Evolutionary conservation across 2,888 invertebrate species (phyloP).

Genomic region (Drosophila imparisetae): DNA sequence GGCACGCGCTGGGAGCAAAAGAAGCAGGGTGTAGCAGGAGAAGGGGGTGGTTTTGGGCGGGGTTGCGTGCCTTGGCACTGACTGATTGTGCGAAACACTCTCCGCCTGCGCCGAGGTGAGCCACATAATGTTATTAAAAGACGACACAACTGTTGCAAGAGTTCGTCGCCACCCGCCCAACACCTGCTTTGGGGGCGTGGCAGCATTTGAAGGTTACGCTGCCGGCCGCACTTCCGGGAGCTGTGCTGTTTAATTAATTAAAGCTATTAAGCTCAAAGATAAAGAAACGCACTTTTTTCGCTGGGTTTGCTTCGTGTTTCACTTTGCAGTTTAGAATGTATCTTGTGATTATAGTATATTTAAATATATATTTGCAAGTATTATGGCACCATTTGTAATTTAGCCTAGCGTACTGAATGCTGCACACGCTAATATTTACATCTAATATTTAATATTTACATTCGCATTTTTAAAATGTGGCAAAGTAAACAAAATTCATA

Average conservation of each 20-base stretch:
- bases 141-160: constrained; percentile 52
- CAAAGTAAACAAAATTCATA: not conserved
- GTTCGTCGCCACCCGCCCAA: constrained; percentile 37
- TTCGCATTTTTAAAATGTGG: not conserved
- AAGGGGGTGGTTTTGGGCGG: not conserved
- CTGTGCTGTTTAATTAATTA: constrained; percentile 77
- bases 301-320: constrained; percentile 1
- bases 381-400: constrained; percentile 29
- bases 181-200: constrained; percentile 5
- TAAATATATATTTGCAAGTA: constrained; percentile 7
- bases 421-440: not conserved
- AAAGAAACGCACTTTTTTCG: constrained; percentile 45
- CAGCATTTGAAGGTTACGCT: constrained; percentile 4
- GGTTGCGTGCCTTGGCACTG: constrained; percentile 28
- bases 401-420: not conserved
- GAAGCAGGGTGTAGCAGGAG: not conserved
- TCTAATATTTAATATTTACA: not conserved
- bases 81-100: constrained; percentile 49
- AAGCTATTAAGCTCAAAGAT: constrained; percentile 71
- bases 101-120: constrained; percentile 37
- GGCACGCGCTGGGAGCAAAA: constrained; percentile 57
- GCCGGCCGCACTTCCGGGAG: constrained; percentile 60
- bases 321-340: not conserved
- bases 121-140: constrained; percentile 46
- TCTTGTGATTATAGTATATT: constrained; percentile 19